Conservation (phyloP, 2,888 invertebrate genomes). For the Crepidodera aurea region DNA sequence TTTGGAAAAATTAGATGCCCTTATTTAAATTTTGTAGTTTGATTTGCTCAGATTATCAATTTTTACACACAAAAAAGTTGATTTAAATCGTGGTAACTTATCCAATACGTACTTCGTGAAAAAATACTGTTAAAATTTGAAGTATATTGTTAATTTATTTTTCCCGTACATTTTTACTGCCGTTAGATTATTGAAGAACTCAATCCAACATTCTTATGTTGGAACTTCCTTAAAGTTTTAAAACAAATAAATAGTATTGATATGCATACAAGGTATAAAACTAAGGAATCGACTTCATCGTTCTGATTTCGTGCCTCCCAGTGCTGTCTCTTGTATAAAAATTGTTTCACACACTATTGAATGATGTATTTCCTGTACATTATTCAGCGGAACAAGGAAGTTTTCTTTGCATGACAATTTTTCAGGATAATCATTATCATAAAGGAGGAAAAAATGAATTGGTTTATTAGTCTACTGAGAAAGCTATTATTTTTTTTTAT, state of each 20-base stretch:
- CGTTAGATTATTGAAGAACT: no score
- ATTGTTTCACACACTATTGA: slow-evolving; percentile 20
- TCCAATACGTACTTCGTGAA: no score
- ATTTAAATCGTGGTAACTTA: no score
- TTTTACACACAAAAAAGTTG: no score
- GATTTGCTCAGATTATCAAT: no score
- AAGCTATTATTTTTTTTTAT: not conserved
- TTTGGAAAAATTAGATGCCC: no score
- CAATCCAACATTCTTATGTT: no score
- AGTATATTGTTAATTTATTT: no score
- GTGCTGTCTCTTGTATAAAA: slow-evolving; percentile 14
- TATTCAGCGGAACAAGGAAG: not conserved
- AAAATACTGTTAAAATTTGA: no score
- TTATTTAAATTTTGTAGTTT: no score
- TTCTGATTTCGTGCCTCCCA: slow-evolving; percentile 1
- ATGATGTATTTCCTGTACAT: slow-evolving; percentile 7
- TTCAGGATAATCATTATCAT: slow-evolving; percentile 1
- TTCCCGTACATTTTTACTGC: no score
- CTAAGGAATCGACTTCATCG: slow-evolving; percentile 4
- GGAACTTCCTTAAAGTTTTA: not conserved
- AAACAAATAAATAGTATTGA: not conserved
- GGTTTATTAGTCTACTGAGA: not conserved
- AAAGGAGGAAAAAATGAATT: slow-evolving; percentile 3
- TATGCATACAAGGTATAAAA: not conserved
- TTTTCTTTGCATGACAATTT: slow-evolving; percentile 8